phyloP scores from a whole-genome alignment of 2,797 vertebrate species.

The Borostomias antarcticus region DNA sequence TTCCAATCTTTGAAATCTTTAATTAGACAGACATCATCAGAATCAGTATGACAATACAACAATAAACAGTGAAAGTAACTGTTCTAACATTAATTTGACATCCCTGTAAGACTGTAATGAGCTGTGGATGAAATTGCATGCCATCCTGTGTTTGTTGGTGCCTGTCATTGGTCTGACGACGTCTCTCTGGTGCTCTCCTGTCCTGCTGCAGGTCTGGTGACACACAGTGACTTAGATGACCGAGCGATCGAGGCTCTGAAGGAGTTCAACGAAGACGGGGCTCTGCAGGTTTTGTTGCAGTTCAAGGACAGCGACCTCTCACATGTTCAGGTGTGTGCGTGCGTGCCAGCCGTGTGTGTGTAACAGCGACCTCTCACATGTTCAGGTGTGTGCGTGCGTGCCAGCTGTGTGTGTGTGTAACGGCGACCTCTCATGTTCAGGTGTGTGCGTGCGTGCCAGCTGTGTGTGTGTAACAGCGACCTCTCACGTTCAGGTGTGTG shows the following conservation, averaged over 20 bases:
- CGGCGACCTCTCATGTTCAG: conserved; percentile 98
- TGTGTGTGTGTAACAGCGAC: too few relatives aligned
- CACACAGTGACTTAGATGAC: conserved; percentile 97
- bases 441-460: conserved; percentile 65
- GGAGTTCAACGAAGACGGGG: conserved; percentile 97
- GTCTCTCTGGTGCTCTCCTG: background rate
- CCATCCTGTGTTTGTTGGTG: background rate
- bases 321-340: conserved; percentile 90
- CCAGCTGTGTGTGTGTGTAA: too few relatives aligned
- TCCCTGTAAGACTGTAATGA: background rate
- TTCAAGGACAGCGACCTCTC: conserved; percentile 99
- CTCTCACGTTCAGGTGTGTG: too few relatives aligned
- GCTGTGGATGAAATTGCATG: background rate
- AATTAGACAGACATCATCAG: too few relatives aligned
- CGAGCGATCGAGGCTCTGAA: conserved; percentile 96
- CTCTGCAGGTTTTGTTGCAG: conserved; percentile 93
- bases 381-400: conserved; percentile 82
- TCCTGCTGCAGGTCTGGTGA: conserved; percentile 87
- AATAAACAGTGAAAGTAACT: too few relatives aligned
- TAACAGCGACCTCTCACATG: conserved; percentile 98
- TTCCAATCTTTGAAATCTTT: background rate
- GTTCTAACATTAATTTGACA: background rate
- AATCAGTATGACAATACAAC: too few relatives aligned
- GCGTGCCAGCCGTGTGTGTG: too few relatives aligned
- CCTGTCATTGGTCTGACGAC: background rate